These are phyloP conservation scores for Aythya baeri DNA, from an alignment of 2,113 vertebrate species.

Conservation along the genomic window DNA sequence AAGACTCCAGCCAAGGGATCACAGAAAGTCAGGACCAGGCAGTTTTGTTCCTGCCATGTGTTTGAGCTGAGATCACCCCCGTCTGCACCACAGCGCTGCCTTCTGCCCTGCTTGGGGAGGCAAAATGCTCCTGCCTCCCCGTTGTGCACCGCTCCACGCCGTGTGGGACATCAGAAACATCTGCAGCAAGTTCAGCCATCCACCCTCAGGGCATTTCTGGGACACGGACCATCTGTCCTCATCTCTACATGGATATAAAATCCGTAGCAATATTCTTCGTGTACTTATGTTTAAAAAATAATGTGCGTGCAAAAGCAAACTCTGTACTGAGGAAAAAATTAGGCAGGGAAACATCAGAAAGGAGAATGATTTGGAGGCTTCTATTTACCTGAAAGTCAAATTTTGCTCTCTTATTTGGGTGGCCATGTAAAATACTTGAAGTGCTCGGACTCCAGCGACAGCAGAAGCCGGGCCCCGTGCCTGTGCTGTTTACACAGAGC, in stretches of 20 bases:
- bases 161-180: neutral
- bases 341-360: neutral
- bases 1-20: slow-evolving; percentile 68
- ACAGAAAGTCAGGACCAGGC: slow-evolving; percentile 62
- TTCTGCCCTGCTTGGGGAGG: neutral
- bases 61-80: slow-evolving; percentile 14
- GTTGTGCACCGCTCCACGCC: neutral
- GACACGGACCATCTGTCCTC: neutral
- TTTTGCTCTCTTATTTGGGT: neutral
- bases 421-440: neutral
- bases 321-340: neutral
- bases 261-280: neutral
- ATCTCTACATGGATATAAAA: neutral
- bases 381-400: neutral
- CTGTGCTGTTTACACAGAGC: neutral
- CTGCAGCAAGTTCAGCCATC: neutral
- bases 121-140: neutral
- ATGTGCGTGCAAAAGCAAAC: neutral
- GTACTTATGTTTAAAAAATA: neutral
- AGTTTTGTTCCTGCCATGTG: slow-evolving; percentile 45
- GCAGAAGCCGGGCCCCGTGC: neutral
- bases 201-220: neutral
- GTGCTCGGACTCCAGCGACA: neutral
- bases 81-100: slow-evolving; percentile 61
- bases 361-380: neutral